phyloP scores from a whole-genome alignment of 2,113 vertebrate genomes.

The Synodontis membranacea region DNA sequence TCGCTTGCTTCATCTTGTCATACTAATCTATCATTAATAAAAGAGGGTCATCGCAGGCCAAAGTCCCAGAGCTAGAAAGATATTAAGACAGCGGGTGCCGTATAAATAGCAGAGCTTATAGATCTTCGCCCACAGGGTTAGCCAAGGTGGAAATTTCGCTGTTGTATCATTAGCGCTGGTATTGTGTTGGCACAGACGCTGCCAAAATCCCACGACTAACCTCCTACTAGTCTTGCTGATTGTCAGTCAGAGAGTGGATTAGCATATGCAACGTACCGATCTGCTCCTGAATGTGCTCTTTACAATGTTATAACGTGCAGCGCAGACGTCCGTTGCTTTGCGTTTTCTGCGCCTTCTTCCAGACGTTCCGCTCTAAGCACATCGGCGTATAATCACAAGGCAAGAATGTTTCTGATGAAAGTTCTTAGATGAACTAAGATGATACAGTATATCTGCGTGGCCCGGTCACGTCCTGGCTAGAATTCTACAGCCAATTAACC shows the following conservation, averaged over 20 bases:
- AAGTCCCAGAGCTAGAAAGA: neutral
- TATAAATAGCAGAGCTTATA: conserved; percentile 6
- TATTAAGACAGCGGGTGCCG: neutral
- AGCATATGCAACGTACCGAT: neutral
- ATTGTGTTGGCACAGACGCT: neutral
- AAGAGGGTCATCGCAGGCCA: conserved; percentile 7
- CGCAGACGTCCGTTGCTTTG: neutral
- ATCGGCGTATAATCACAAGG: neutral
- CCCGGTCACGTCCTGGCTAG: neutral
- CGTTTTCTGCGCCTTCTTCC: neutral
- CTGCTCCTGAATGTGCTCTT: neutral
- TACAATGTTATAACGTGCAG: too few relatives aligned
- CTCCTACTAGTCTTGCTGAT: neutral
- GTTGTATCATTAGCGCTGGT: conserved; percentile 14
- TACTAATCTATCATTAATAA: conserved; percentile 8
- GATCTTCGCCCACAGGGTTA: neutral
- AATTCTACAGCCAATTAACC: neutral
- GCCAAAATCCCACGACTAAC: neutral
- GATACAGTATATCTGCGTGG: neutral
- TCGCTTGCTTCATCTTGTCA: neutral
- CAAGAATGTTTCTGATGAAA: neutral
- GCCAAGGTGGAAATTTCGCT: neutral
- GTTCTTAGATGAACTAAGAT: neutral
- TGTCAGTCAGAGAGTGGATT: conserved; percentile 4
- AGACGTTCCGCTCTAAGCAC: neutral